Conservation (phyloP, 1,140 invertebrate species). For the Euborellia annulipes region DNA sequence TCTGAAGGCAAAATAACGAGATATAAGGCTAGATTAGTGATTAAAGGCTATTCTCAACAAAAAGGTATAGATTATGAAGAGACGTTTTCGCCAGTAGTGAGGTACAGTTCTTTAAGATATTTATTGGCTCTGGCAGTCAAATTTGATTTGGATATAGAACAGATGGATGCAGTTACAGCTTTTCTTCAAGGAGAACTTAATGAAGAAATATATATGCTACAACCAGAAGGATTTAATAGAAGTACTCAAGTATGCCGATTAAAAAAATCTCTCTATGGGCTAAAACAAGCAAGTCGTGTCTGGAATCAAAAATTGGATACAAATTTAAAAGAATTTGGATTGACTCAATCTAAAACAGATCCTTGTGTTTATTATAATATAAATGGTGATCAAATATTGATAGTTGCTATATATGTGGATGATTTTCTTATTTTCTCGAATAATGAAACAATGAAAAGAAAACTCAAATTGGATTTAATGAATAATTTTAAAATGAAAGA, state of each 20-base stretch:
- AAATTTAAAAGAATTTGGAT: constrained; percentile 10
- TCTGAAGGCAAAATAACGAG: background rate
- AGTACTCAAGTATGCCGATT: constrained; percentile 10
- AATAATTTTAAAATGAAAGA: constrained; percentile 1
- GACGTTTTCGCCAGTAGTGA: constrained; percentile 15
- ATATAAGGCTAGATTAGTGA: constrained; percentile 13
- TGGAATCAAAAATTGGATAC: constrained; percentile 18
- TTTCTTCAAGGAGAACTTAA: constrained; percentile 26
- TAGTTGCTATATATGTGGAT: constrained; percentile 1
- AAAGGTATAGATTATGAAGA: constrained; percentile 18
- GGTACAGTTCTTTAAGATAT: constrained; percentile 22
- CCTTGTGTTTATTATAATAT: background rate
- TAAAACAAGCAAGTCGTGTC: constrained; percentile 14
- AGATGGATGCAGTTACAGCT: constrained; percentile 24
- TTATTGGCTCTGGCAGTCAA: constrained; percentile 23
- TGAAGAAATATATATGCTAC: constrained; percentile 26
- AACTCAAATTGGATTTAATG: background rate
- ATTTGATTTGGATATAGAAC: constrained; percentile 19
- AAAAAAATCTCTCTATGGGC: constrained; percentile 11
- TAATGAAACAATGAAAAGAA: background rate
- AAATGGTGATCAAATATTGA: background rate
- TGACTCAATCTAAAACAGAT: constrained; percentile 6
- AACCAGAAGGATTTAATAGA: constrained; percentile 21
- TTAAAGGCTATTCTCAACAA: constrained; percentile 16
- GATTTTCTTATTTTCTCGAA: background rate